Evolutionary conservation across 2,888 invertebrate genomes (phyloP), one percentile per base, ranked within the genome.

Genomic region (Athalia circularis): DNA sequence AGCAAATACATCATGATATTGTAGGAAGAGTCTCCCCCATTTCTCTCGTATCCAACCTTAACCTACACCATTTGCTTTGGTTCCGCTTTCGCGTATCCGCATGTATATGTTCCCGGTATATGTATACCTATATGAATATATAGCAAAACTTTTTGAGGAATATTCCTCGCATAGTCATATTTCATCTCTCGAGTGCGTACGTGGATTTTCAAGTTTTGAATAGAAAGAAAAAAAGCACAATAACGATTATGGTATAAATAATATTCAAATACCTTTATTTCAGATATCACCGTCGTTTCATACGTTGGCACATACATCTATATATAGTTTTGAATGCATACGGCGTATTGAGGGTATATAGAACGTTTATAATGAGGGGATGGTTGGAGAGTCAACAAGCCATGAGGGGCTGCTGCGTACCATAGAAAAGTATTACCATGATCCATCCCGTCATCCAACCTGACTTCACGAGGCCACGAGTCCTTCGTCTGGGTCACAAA

Each of bases 401-500:
- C 29, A 29, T 29, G 29, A 45, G n/a, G 15, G 50, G 13, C 52
- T 64, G 67, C 50, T 15, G 50, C 68, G 47, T 52, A 68, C 54
- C 68, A 50, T 45, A 52, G 68, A 68, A 68, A 68, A 68, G 68
- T 68, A 29, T 68, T 43, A 68, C 52, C 68, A 29, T 50, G 52
- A 68, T 68, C 52, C 54, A 45, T 52, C 54, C 29, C 68, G 52
- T 1, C 29, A 2, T 29, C 29, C 29, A 29, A 68, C 68, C 68
- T 68, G 54, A 29, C 68, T 68, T 15, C 15, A 43, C 68, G 68
- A 68, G 68, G 68, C 68, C 68, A 68, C 68, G 15, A 15, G 54
- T 68, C 29, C 68, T 29, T n/a, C 54, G 7, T 68, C 54, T 68
- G 52, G 68, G 29, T 68, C 68, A 68, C 68, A 68, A 68, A 68